A percentile compares a stretch with the other conserved stretches of the same genome.
Conservation (phyloP, 1,140 invertebrate genomes). For the Drosophila setifemur region DNA sequence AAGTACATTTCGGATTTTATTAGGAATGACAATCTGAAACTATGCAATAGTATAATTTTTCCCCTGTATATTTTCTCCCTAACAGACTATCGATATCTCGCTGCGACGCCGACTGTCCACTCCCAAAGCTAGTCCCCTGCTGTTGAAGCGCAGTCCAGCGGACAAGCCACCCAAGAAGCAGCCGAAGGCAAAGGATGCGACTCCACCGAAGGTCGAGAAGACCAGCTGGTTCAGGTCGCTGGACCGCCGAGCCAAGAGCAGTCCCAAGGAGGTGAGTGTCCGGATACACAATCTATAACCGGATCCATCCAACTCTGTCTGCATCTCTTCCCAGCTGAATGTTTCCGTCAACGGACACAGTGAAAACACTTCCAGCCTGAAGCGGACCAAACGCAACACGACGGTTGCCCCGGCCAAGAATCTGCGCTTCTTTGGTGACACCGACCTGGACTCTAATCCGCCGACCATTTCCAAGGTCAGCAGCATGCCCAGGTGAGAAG, state of each 20-base stretch:
- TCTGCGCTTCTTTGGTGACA: constrained; percentile 91
- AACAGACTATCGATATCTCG: constrained; percentile 80
- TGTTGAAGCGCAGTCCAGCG: constrained; percentile 72
- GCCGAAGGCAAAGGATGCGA: constrained; percentile 34
- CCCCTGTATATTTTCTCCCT: background rate
- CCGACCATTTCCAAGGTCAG: constrained; percentile 83
- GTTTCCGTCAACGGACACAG: constrained; percentile 80
- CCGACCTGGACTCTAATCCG: constrained; percentile 88
- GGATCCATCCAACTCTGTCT: background rate
- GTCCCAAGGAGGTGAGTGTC: constrained; percentile 60
- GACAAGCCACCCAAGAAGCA: constrained; percentile 71
- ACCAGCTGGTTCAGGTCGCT: constrained; percentile 87
- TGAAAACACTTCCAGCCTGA: constrained; percentile 83
- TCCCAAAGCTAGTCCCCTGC: constrained; percentile 87
- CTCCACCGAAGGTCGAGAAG: constrained; percentile 67
- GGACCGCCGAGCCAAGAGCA: constrained; percentile 84
- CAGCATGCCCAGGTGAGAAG: constrained; percentile 84
- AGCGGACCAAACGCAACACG: constrained; percentile 82
- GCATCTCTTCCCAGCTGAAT: constrained; percentile 37
- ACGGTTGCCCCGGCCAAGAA: constrained; percentile 85
- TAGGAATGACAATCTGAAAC: too few relatives aligned
- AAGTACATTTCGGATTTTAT: too few relatives aligned
- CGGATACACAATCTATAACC: fast-evolving
- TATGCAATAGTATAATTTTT: too few relatives aligned
- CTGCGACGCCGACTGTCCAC: constrained; percentile 88